Conservation (phyloP, 2,888 invertebrate genomes). For the Oxycera nigricornis region DNA sequence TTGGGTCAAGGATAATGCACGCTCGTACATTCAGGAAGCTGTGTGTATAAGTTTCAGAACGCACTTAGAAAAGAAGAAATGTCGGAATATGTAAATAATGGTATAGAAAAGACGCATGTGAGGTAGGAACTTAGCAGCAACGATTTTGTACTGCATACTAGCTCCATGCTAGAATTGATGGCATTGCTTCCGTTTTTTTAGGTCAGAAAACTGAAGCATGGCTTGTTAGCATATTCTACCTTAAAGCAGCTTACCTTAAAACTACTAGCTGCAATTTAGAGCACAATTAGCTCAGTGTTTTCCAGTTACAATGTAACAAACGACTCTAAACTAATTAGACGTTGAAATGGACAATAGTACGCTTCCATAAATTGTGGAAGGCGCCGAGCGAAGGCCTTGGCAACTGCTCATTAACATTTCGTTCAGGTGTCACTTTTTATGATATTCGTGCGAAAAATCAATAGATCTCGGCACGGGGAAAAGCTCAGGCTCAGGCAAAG, state of each 20-base stretch:
- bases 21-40: neutral
- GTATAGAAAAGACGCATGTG: slow-evolving; percentile 3
- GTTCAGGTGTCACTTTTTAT: neutral
- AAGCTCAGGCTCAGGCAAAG: no score
- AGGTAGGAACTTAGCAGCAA: neutral
- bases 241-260: neutral
- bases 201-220: neutral
- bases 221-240: neutral
- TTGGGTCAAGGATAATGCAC: slow-evolving; percentile 25
- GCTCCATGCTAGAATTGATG: no score
- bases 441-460: neutral
- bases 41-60: neutral
- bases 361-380: neutral
- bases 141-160: no score
- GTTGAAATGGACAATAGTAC: neutral
- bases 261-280: neutral
- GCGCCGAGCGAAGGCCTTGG: neutral
- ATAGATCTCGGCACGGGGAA: neutral
- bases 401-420: neutral
- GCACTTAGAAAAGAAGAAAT: neutral
- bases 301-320: neutral
- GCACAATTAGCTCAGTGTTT: neutral
- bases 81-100: slow-evolving; percentile 22
- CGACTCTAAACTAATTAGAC: neutral
- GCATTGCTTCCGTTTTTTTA: neutral